Base-by-base conservation (phyloP, 2,888 invertebrate genomes). In the Drosophila nr. medialis region DNA sequence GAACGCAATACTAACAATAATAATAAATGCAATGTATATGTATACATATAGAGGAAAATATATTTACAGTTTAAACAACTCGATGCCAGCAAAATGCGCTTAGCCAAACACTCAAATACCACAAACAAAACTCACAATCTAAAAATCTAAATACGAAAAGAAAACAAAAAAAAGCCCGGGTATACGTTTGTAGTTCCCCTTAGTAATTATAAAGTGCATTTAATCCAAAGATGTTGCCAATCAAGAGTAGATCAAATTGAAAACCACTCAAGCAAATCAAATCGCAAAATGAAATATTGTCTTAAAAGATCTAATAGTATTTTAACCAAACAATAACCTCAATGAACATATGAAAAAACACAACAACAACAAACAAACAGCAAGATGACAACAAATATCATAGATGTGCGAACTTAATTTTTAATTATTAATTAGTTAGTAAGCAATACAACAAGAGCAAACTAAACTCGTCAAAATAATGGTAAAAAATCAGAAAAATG, bases 201-300 rank as follows among this genome's bases (percentile, higher is more conserved):
- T 53, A 72, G 67, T 75, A 72, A 82, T 64, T 78, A 64, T 76
- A 74, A 83, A 86, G 80, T 86, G 86, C 86, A 87, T 86, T 90
- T 86, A 86, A 73, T 62, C 76, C 81, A 88, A 90, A 83, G 80
- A 89, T 67, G 83, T 87, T 90, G 89, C 86, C 86, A 89, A 86
- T 75, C 79, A 63, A 72, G 45, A 40, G 49, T 64, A 79, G 70
- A 58, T 42, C 30, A 63, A 53, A 27, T 74, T 72, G 42, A 58
- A 38, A 69, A 59, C 34, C 42, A 53, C 18, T 34, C 21, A 24
- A 27, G 49, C 4, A 53, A 58, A 38, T 48, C 29, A 50, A 34
- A 65, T 45, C 64, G 27, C 21, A 49, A 65, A 61, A 42, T 59
- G 58, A 72, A 64, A 74, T 69, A 68, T 64, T 79, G 53, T 77